Evolutionary conservation across 2,888 invertebrate species (phyloP).

Genomic region (Strigamia maritima): DNA sequence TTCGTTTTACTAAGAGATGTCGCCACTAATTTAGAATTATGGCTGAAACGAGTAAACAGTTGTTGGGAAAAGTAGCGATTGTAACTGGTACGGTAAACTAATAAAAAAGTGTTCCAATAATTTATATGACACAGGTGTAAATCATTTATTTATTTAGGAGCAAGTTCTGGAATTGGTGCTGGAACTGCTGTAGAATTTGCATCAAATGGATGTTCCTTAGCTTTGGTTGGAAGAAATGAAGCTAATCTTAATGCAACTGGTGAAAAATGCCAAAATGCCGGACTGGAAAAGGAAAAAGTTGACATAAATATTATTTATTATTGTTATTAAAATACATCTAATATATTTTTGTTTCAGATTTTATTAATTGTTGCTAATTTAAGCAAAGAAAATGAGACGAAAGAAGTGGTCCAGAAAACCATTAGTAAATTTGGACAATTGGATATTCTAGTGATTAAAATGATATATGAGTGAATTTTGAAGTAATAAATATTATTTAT

Average conservation of each 20-base stretch:
- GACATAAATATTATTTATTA: too few species aligned
- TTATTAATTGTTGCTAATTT: background rate
- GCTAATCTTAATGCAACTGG: background rate
- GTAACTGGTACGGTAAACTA: background rate
- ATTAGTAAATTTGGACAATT: background rate
- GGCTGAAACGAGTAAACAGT: too few species aligned
- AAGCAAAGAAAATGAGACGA: background rate
- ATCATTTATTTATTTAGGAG: background rate
- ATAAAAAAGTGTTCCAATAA: background rate
- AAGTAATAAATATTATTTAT: background rate
- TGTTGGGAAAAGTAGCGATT: background rate
- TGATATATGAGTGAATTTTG: too few species aligned
- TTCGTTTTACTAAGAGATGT: too few species aligned
- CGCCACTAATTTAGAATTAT: too few species aligned
- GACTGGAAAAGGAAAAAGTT: background rate
- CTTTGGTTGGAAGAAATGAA: background rate
- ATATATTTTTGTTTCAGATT: background rate
- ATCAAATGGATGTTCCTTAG: background rate
- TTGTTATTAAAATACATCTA: background rate
- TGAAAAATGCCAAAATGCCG: background rate
- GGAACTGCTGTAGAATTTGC: background rate
- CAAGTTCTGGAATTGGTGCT: background rate
- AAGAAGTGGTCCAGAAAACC: background rate
- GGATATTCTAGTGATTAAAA: constrained; percentile 23
- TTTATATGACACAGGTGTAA: too few species aligned